phyloP scores from a whole-genome alignment of 2,113 vertebrate genomes.

The Cryptomyrus ogoouensis region DNA sequence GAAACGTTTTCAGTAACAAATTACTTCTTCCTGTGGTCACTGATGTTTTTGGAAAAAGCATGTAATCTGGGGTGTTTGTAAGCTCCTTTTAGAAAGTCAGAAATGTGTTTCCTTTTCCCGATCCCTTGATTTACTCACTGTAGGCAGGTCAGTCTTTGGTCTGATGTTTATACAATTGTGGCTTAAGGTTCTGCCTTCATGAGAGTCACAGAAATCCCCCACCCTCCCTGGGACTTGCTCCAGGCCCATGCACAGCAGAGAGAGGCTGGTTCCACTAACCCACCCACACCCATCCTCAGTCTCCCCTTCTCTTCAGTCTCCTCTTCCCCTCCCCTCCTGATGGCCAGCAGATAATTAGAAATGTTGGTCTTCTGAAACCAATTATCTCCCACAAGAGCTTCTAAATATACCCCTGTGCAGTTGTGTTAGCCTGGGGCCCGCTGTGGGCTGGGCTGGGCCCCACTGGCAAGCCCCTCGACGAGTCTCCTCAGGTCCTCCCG shows the following conservation, averaged over 20 bases:
- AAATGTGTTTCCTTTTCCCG: constrained; percentile 7
- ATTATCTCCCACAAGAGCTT: constrained; percentile 54
- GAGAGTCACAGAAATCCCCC: constrained; percentile 46
- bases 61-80: not conserved
- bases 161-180: constrained; percentile 65
- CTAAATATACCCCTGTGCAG: constrained; percentile 50
- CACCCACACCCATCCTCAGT: constrained; percentile 6
- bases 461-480: not conserved
- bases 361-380: constrained; percentile 60
- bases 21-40: not conserved
- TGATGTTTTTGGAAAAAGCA: not conserved
- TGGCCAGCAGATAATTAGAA: constrained; percentile 54
- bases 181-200: constrained; percentile 45
- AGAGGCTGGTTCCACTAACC: constrained; percentile 44
- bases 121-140: constrained; percentile 37
- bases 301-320: constrained; percentile 13
- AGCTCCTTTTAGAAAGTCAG: not conserved
- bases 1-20: not conserved
- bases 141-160: constrained; percentile 54
- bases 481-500: not conserved
- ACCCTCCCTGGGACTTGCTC: constrained; percentile 36
- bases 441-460: not conserved
- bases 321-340: constrained; percentile 35
- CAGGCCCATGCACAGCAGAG: constrained; percentile 35
- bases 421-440: constrained; percentile 28